Conservation (phyloP, 2,888 invertebrate species). For the Dicyrtoma fusca region DNA sequence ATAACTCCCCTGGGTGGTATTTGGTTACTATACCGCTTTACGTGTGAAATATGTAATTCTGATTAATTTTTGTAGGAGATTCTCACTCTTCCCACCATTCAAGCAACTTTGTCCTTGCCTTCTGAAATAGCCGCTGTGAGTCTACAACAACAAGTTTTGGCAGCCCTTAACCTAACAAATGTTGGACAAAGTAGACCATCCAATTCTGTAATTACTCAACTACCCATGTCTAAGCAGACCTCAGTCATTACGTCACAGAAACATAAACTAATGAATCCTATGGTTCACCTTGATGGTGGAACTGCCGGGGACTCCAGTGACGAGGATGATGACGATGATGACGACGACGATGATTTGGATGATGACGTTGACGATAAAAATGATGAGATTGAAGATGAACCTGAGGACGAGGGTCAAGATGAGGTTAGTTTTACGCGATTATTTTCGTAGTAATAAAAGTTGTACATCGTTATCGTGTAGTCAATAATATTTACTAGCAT, state of each 20-base stretch:
- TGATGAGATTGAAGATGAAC: slow-evolving; percentile 63
- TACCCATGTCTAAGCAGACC: slow-evolving; percentile 35
- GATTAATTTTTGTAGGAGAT: slow-evolving; percentile 63
- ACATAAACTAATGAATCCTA: slow-evolving; percentile 22
- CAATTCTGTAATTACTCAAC: slow-evolving; percentile 34
- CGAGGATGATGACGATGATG: slow-evolving; percentile 72
- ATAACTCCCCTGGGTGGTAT: too few relatives aligned
- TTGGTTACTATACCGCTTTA: too few relatives aligned
- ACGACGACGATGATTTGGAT: slow-evolving; percentile 74
- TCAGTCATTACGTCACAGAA: slow-evolving; percentile 41
- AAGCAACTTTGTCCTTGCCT: slow-evolving; percentile 86
- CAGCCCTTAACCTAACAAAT: slow-evolving; percentile 57
- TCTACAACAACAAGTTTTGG: slow-evolving; percentile 86
- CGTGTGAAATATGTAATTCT: slow-evolving; percentile 7
- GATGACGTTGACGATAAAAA: slow-evolving; percentile 58
- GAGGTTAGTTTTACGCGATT: slow-evolving; percentile 59
- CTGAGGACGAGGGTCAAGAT: slow-evolving; percentile 69
- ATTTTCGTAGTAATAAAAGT: too few relatives aligned
- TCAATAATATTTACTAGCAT: neutral
- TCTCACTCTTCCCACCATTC: slow-evolving; percentile 83
- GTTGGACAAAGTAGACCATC: neutral
- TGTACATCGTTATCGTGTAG: too few relatives aligned
- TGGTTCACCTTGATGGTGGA: slow-evolving; percentile 50
- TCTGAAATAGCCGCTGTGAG: slow-evolving; percentile 77
- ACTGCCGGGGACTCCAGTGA: slow-evolving; percentile 51